These are phyloP conservation scores for Nyleta sp. DNA, from an alignment of 2,888 invertebrate genomes.

Conservation along the genomic window DNA sequence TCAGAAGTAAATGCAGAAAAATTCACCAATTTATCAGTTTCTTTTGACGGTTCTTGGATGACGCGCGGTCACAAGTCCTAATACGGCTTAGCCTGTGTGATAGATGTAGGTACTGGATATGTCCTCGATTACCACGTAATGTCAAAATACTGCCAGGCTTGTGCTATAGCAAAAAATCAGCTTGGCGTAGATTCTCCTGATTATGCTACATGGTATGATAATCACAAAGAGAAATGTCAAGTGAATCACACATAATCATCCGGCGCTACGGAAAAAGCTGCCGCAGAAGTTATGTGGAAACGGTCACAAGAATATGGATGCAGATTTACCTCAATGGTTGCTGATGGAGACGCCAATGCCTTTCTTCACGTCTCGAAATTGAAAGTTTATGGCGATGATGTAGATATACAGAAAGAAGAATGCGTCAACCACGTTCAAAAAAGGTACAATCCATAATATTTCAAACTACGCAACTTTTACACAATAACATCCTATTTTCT, in stretches of 20 bases:
- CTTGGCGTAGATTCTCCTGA: constrained; percentile 22
- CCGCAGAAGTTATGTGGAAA: constrained; percentile 6
- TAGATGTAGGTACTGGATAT: constrained; percentile 20
- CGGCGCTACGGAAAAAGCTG: constrained; percentile 1
- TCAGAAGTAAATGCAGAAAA: constrained; percentile 2
- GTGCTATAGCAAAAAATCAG: neutral
- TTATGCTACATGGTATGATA: constrained; percentile 11
- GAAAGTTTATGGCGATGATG: constrained; percentile 17
- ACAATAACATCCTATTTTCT: too few relatives aligned
- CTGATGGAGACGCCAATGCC: constrained; percentile 8
- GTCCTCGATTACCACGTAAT: constrained; percentile 29
- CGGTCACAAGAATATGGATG: neutral
- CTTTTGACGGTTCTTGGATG: constrained; percentile 28
- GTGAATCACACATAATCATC: neutral
- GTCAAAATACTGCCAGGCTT: constrained; percentile 21
- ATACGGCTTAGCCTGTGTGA: constrained; percentile 33
- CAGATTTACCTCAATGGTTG: constrained; percentile 1
- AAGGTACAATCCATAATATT: constrained; percentile 20
- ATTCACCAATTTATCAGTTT: constrained; percentile 13
- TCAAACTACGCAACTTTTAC: too few relatives aligned
- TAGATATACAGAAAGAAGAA: constrained; percentile 1
- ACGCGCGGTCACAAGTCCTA: constrained; percentile 30
- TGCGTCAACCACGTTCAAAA: constrained; percentile 25
- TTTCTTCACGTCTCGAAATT: neutral
- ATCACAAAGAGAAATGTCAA: constrained; percentile 22